These are phyloP conservation scores for Paedocypris micromegethes DNA, from an alignment of 2,797 vertebrate genomes.

Conservation along the genomic window DNA sequence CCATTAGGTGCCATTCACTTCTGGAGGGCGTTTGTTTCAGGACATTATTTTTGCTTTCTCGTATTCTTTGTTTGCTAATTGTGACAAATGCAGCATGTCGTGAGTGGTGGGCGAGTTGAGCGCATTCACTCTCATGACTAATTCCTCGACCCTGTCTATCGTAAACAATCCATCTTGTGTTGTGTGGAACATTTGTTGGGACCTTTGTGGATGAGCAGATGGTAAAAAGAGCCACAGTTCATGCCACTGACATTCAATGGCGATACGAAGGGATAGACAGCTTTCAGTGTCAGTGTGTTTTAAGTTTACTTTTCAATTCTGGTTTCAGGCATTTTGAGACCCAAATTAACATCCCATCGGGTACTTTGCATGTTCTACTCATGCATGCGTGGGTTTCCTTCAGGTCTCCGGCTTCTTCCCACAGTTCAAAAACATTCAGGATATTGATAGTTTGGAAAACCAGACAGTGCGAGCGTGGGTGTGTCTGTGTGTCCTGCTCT, in stretches of 20 bases:
- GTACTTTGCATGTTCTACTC: too few relatives aligned
- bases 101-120: slow-evolving; percentile 33
- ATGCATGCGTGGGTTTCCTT: too few relatives aligned
- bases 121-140: slow-evolving; percentile 26
- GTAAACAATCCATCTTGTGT: slow-evolving; percentile 34
- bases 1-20: slow-evolving; percentile 7
- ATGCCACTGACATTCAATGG: slow-evolving; percentile 8
- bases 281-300: too few relatives aligned
- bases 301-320: too few relatives aligned
- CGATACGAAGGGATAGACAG: background rate
- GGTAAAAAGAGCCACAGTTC: slow-evolving; percentile 7
- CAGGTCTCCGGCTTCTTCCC: too few relatives aligned
- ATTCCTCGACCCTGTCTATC: slow-evolving; percentile 36
- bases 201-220: slow-evolving; percentile 16
- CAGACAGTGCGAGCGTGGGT: too few relatives aligned
- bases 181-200: slow-evolving; percentile 17
- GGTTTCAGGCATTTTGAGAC: too few relatives aligned
- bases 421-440: too few relatives aligned
- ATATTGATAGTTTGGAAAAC: too few relatives aligned
- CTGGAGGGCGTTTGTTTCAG: slow-evolving; percentile 12
- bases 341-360: too few relatives aligned
- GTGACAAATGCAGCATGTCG: slow-evolving; percentile 23
- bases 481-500: too few relatives aligned
- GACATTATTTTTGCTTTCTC: slow-evolving; percentile 13
- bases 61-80: slow-evolving; percentile 8